Conservation (phyloP, 1,140 invertebrate genomes). For the Zophobas morio region DNA sequence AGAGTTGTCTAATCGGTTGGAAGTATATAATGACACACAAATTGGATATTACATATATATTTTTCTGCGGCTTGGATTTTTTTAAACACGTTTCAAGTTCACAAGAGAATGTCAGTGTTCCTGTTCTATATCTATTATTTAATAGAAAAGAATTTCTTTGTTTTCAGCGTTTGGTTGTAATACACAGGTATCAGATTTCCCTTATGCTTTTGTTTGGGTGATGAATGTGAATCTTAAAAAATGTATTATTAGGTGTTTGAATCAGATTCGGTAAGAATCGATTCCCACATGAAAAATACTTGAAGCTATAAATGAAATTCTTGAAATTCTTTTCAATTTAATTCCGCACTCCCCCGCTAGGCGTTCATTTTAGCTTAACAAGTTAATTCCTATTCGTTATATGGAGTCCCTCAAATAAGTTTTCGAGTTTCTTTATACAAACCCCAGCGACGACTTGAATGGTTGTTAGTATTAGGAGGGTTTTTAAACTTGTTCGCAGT, state of each 20-base stretch:
- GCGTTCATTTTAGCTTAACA: conserved; percentile 54
- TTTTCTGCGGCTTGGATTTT: conserved; percentile 43
- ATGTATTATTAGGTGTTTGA: conserved; percentile 26
- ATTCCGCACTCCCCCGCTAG: conserved; percentile 47
- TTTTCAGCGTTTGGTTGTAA: not conserved
- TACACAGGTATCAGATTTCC: conserved; percentile 41
- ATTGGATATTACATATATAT: conserved; percentile 56
- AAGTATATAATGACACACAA: conserved; percentile 59
- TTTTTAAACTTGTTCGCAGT: conserved; percentile 42
- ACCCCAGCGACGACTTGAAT: conserved; percentile 35
- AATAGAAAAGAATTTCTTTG: not conserved
- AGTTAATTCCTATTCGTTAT: conserved; percentile 52
- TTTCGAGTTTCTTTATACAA: conserved; percentile 40
- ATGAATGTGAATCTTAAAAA: conserved; percentile 44
- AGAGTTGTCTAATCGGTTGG: conserved; percentile 54
- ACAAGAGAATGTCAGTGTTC: no score
- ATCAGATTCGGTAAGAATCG: conserved; percentile 13
- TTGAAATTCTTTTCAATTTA: conserved; percentile 54
- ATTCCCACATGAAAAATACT: conserved; percentile 7
- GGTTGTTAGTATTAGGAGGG: conserved; percentile 36
- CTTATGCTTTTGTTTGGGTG: conserved; percentile 44
- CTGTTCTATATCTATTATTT: no score
- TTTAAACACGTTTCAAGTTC: not conserved
- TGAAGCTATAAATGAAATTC: conserved; percentile 45
- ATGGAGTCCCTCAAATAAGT: conserved; percentile 44